Evolutionary conservation across 2,113 vertebrate species (phyloP), one percentile per base, ranked within the genome.

Genomic region (Corythornis vintsioides): DNA sequence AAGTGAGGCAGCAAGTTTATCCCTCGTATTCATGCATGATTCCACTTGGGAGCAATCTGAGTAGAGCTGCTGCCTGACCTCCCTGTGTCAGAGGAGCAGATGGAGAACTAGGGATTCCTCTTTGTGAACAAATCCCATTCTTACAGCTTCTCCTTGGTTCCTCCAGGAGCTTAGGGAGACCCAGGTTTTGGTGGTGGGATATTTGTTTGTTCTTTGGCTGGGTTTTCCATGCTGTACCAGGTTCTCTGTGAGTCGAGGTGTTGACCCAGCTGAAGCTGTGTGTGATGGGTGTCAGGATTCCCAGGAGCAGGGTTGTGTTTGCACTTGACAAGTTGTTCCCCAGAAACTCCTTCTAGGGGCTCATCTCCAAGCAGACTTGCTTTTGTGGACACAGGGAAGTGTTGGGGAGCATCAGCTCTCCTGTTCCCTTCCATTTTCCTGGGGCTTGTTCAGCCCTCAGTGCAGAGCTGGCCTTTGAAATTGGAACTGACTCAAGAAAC

Each of bases 81-180:
- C 40, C 10, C 3, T 14, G 35, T 38, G 59, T 15, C 0, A 0
- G 26, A 53, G 69, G 22, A 57, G n/a, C 26, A 35, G 7, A 8
- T 80, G n/a, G 4, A 6, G 45, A 75, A 31, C 22, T 0, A 0
- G 35, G 22, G 42, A 21, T 61, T 69, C 73, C 21, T 31, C 7
- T 1, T 29, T 26, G 11, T 18, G 38, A 70, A 14, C 11, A 53
- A 29, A 42, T 18, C 6, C 13, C 48, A 1, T 55, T 56, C 5
- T 83, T 43, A 6, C 9, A 22, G 33, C 9, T 72, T 76, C 67
- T 40, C 24, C 12, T 57, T 45, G 21, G 10, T 69, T 13, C 15
- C 10, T 21, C 45, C 28, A 42, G 3, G n/a, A 42, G 15, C 10
- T 87, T 38, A n/a, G 45, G 66, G 83, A 53, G 50, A 35, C 11